Percentiles rank a stretch among this genome's conserved stretches.
phyloP scores from a whole-genome alignment of 1,140 invertebrate genomes.

The Probaryconus sp. region DNA sequence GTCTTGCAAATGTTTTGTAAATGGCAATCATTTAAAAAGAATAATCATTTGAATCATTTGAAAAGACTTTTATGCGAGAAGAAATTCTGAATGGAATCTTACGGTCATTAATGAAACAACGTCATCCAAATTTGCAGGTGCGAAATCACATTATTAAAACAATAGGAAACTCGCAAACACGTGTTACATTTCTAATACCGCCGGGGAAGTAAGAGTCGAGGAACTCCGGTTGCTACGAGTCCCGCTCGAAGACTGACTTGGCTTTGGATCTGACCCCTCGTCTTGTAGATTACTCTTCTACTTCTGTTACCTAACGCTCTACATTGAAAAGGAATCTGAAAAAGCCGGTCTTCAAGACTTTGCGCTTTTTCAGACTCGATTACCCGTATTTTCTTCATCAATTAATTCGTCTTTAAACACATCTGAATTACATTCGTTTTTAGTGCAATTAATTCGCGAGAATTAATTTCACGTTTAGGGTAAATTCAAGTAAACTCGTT shows the following conservation, averaged over 20 bases:
- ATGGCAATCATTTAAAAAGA: no score
- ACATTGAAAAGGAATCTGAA: constrained; percentile 43
- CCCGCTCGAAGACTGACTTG: constrained; percentile 60
- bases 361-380: constrained; percentile 2
- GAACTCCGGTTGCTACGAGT: constrained; percentile 52
- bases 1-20: no score
- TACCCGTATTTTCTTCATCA: not conserved
- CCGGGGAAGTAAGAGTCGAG: constrained; percentile 9
- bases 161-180: constrained; percentile 8
- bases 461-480: no score
- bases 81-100: constrained; percentile 12
- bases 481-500: no score
- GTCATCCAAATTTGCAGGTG: constrained; percentile 29
- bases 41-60: not conserved
- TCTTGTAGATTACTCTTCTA: constrained; percentile 48
- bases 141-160: constrained; percentile 1
- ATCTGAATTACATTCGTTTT: no score
- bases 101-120: constrained; percentile 29
- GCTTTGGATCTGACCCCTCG: constrained; percentile 47
- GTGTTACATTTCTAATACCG: constrained; percentile 34
- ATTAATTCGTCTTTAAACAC: no score
- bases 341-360: constrained; percentile 14
- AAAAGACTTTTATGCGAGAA: not conserved
- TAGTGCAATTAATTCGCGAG: no score
- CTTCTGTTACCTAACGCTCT: constrained; percentile 60